Percentiles rank a stretch among this genome's conserved stretches.
These are phyloP conservation scores for Tachysurus fulvidraco DNA, from an alignment of 2,113 vertebrate genomes.

Conservation along the genomic window DNA sequence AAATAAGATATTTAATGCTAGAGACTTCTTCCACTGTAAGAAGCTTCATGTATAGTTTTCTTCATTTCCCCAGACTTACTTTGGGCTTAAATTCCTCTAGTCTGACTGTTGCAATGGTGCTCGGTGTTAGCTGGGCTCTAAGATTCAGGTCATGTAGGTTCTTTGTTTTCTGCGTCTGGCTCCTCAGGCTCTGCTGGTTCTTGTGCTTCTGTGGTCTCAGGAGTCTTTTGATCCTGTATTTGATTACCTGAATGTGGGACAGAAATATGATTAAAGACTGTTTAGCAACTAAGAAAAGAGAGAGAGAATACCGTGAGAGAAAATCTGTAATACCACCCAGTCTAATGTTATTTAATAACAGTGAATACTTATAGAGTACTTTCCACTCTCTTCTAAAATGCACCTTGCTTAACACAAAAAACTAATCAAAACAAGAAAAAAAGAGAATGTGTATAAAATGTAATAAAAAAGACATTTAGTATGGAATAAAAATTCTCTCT, in stretches of 20 bases:
- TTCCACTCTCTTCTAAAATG: background rate
- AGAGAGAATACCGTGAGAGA: background rate
- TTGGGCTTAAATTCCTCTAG: conserved; percentile 88
- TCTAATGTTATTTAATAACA: background rate
- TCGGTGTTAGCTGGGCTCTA: conserved; percentile 49
- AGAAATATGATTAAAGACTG: background rate
- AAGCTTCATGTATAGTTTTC: background rate
- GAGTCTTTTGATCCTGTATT: conserved; percentile 79
- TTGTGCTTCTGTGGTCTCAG: conserved; percentile 81
- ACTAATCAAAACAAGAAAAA: background rate
- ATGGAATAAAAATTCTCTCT: background rate
- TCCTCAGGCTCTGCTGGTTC: conserved; percentile 57
- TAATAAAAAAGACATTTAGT: background rate
- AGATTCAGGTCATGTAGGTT: conserved; percentile 49
- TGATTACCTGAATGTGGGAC: conserved; percentile 77
- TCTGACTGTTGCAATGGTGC: conserved; percentile 86
- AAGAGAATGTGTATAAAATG: background rate
- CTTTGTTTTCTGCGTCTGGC: conserved; percentile 63
- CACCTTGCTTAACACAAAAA: background rate
- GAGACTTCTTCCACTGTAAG: background rate
- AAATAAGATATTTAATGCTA: background rate
- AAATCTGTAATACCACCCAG: background rate
- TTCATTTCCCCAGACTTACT: conserved; percentile 68
- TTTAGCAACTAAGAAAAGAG: background rate
- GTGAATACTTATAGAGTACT: background rate